phyloP scores from a whole-genome alignment of 1,140 invertebrate species.

The Saccostrea echinata region DNA sequence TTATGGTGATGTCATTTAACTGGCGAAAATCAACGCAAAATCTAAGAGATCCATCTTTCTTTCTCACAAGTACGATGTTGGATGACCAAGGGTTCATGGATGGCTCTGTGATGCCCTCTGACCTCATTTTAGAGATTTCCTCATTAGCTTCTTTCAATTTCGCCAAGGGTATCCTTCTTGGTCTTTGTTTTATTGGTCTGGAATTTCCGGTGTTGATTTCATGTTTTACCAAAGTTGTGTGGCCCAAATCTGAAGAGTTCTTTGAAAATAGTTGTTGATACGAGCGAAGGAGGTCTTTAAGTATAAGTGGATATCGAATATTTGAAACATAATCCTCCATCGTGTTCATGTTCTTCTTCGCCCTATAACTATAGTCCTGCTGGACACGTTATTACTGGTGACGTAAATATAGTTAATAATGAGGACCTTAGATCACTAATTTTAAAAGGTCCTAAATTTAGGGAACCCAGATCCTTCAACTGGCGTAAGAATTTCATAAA shows the following conservation, averaged over 20 bases:
- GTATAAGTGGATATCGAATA: too few relatives aligned
- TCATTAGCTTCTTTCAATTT: conserved; percentile 27
- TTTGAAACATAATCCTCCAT: too few relatives aligned
- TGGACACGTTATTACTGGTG: too few relatives aligned
- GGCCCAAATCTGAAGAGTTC: conserved; percentile 49
- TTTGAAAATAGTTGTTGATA: conserved; percentile 43
- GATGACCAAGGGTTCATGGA: conserved; percentile 6
- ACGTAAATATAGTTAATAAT: too few relatives aligned
- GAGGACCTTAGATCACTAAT: too few relatives aligned
- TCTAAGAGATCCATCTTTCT: conserved; percentile 37
- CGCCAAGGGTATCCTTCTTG: conserved; percentile 46
- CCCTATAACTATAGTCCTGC: too few relatives aligned
- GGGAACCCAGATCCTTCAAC: too few relatives aligned
- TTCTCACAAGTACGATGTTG: conserved; percentile 39
- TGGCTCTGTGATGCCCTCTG: background rate
- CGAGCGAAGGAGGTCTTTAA: conserved; percentile 5
- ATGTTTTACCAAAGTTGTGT: conserved; percentile 52
- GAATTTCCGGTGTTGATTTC: conserved; percentile 55
- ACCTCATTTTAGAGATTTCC: background rate
- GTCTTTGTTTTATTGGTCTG: conserved; percentile 48
- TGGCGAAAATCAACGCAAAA: conserved; percentile 33
- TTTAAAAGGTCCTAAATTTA: too few relatives aligned
- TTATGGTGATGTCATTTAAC: conserved; percentile 29
- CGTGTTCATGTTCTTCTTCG: too few relatives aligned
- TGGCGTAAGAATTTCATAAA: too few relatives aligned